Conservation (phyloP, 1,140 invertebrate species). For the Aradophagus sp. region DNA sequence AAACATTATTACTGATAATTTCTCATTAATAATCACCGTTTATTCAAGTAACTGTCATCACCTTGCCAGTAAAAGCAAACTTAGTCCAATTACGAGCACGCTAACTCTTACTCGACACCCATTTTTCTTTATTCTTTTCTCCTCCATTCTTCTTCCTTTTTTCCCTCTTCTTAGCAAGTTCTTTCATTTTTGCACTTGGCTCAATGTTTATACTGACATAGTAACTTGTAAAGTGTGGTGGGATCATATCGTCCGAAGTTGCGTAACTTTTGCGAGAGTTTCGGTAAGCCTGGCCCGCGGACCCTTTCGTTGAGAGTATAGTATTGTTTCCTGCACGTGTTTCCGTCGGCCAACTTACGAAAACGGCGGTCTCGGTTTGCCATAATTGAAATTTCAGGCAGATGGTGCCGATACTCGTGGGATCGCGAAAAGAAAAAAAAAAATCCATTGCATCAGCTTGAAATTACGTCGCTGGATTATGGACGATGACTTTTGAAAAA, state of each 20-base stretch:
- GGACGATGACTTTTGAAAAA: not conserved
- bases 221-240: constrained; percentile 46
- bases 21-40: too few species aligned
- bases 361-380: constrained; percentile 42
- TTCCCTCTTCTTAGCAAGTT: too few species aligned
- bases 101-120: too few species aligned
- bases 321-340: constrained; percentile 55
- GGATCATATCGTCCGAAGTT: constrained; percentile 50
- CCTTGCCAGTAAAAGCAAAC: too few species aligned
- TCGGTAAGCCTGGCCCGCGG: constrained; percentile 32
- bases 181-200: too few species aligned
- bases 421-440: constrained; percentile 42
- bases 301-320: constrained; percentile 47
- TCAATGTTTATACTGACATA: constrained; percentile 36
- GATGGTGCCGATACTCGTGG: constrained; percentile 45
- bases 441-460: not conserved
- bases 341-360: constrained; percentile 45
- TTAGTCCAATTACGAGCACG: too few species aligned
- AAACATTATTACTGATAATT: too few species aligned
- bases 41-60: too few species aligned
- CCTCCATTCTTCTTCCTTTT: too few species aligned
- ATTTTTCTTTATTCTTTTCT: too few species aligned
- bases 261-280: constrained; percentile 47
- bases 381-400: constrained; percentile 57
- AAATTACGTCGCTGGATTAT: constrained; percentile 17